Evolutionary conservation across 2,888 invertebrate genomes (phyloP), one percentile per base, ranked within the genome.

Genomic region (Ischnus inquisitorius): DNA sequence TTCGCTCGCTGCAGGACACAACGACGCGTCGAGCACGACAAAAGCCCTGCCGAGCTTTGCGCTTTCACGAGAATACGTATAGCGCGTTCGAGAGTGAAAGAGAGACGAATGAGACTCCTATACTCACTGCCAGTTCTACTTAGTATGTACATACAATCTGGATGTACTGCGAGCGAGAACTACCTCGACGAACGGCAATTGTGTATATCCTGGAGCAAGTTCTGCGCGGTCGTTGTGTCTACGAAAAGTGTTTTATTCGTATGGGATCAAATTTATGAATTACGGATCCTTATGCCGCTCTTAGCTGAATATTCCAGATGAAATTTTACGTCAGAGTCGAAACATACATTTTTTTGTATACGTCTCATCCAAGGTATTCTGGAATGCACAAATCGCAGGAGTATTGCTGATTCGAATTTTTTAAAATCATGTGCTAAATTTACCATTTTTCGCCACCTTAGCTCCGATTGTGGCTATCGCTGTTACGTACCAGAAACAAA

Each of bases 41-140:
- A 60, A 57, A 72, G 22, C 43, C 57, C 72, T 43, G n/a, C 8
- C 39, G 57, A 75, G 65, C 39, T 62, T 75, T 54, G 75, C 64
- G 65, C 65, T 75, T 75, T 65, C 39, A 22, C 34, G 62, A 43
- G 60, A 74, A 74, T 74, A 62, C 34, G 10, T 14, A 46, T 10
- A 19, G 57, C 60, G 25, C 28, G 46, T 34, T 41, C 41, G 57
- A 41, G 54, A n/a, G 48, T 54, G 69, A 51, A 19, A 69, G 34
- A 69, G 34, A 16, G 46, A 46, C n/a, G 25, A 60, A 41, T 16
- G 72, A 60, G 60, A 43, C 64, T 39, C 64, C 12, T 39, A n/a
- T 28, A 16, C n/a, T 14, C 25, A 34, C n/a, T n/a, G n/a, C 60
- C 28, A 28, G 60, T 60, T 60, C 60, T 25, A 60, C 60, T n/a